Evolutionary conservation across 2,797 vertebrate species (phyloP).

Genomic region (Hypotaenidia philippensis): DNA sequence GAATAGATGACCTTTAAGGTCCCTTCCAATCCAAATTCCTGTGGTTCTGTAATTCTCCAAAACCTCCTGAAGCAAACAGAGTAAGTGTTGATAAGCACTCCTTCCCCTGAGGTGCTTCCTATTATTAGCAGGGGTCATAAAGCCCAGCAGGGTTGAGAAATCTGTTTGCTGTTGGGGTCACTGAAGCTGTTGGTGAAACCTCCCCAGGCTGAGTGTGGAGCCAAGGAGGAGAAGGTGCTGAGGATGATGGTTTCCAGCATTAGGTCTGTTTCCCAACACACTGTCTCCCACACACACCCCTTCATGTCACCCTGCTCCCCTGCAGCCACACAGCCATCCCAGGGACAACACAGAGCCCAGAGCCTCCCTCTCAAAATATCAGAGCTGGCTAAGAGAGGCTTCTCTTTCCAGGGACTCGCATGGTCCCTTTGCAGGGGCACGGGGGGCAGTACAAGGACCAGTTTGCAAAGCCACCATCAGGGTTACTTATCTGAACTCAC

Average conservation of each 20-base stretch:
- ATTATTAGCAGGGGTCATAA: background rate
- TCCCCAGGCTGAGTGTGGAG: background rate
- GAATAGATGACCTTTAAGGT: too few relatives aligned
- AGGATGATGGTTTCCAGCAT: background rate
- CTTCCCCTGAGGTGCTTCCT: background rate
- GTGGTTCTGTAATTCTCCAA: background rate
- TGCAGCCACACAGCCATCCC: background rate
- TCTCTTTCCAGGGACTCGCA: background rate
- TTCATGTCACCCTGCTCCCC: background rate
- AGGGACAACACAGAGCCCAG: background rate
- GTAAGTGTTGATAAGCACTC: background rate
- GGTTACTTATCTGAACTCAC: background rate
- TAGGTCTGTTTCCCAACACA: background rate
- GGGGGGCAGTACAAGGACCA: background rate
- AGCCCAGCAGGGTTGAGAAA: background rate
- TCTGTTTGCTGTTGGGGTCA: background rate
- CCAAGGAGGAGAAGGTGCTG: background rate
- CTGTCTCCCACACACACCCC: background rate
- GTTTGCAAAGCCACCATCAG: background rate
- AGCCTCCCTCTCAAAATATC: background rate
- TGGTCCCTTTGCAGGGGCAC: background rate
- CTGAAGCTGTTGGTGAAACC: background rate
- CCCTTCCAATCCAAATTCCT: too few relatives aligned
- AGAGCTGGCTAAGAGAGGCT: background rate
- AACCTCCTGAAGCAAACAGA: background rate